Evolutionary conservation across 2,113 vertebrate species (phyloP).

Genomic region (Anhinga anhinga): DNA sequence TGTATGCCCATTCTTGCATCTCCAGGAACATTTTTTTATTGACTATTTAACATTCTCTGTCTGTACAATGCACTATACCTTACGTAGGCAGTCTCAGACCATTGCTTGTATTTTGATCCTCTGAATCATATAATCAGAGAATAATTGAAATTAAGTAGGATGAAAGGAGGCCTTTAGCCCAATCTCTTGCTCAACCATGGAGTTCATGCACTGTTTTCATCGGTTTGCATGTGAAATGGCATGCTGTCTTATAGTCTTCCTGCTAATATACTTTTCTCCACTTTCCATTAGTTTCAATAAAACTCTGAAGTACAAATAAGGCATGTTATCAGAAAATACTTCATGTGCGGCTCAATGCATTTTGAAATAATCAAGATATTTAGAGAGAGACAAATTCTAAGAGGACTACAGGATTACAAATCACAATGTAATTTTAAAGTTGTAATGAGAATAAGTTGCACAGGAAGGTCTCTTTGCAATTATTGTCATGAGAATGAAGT

Average conservation of each 20-base stretch:
- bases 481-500: constrained; percentile 39
- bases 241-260: neutral
- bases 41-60: neutral
- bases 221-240: neutral
- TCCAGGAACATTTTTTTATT: neutral
- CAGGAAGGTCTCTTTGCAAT: constrained; percentile 21
- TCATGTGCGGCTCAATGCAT: neutral
- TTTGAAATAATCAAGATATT: constrained; percentile 31
- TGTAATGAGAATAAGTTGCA: constrained; percentile 41
- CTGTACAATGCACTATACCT: neutral
- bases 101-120: neutral
- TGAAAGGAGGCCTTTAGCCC: neutral
- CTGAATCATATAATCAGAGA: neutral
- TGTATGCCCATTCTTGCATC: neutral
- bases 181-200: neutral
- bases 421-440: constrained; percentile 29
- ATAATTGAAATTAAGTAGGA: neutral
- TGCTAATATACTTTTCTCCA: neutral
- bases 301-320: neutral
- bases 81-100: neutral
- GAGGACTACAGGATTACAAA: constrained; percentile 22
- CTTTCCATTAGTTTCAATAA: neutral
- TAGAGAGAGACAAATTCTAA: constrained; percentile 21
- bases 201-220: neutral
- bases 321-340: neutral